These are phyloP conservation scores for Planiliza haematocheilus DNA, from an alignment of 2,113 vertebrate species.

Conservation along the genomic window DNA sequence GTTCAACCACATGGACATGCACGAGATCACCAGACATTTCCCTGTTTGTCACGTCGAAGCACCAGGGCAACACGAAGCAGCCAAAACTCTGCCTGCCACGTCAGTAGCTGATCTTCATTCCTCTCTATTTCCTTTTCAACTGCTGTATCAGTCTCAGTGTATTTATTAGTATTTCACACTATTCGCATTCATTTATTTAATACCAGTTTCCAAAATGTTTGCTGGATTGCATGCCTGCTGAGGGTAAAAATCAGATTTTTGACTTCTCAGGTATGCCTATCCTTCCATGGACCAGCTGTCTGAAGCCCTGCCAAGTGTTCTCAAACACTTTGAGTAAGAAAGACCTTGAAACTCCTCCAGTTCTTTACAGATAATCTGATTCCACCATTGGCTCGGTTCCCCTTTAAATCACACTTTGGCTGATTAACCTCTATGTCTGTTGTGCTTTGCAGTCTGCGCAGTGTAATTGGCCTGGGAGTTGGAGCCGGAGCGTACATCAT, in stretches of 20 bases:
- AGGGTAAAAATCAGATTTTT: conserved; percentile 25
- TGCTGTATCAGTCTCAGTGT: neutral
- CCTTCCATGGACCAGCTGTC: conserved; percentile 96
- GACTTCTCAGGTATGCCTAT: conserved; percentile 86
- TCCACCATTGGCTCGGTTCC: neutral
- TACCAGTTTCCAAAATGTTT: neutral
- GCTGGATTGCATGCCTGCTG: neutral
- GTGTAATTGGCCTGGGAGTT: conserved; percentile 91
- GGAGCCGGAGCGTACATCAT: conserved; percentile 94
- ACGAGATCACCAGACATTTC: conserved; percentile 92
- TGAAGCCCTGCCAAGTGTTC: conserved; percentile 88
- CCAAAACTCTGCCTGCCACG: conserved; percentile 88
- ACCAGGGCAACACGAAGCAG: conserved; percentile 93
- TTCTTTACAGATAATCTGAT: neutral
- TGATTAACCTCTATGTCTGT: neutral
- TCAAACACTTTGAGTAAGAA: conserved; percentile 94
- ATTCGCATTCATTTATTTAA: neutral
- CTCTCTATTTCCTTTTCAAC: neutral
- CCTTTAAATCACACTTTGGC: neutral
- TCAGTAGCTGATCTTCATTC: conserved; percentile 70
- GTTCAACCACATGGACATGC: conserved; percentile 94
- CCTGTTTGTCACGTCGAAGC: conserved; percentile 94
- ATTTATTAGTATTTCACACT: neutral
- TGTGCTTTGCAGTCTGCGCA: conserved; percentile 84
- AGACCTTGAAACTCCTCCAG: neutral